These are phyloP conservation scores for Bungarus multicinctus DNA, from an alignment of 2,113 vertebrate genomes.

Conservation along the genomic window DNA sequence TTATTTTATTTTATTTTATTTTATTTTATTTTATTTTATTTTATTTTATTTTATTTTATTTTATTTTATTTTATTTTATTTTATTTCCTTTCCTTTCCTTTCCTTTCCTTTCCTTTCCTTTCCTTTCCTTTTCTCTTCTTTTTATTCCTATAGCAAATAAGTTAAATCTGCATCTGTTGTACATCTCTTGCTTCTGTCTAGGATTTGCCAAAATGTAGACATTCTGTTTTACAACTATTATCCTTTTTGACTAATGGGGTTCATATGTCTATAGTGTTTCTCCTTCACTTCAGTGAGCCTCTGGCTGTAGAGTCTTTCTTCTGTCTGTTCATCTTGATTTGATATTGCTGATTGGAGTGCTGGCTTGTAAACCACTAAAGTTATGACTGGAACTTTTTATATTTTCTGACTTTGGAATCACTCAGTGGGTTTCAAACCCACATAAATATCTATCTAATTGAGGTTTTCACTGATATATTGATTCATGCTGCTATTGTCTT, in stretches of 20 bases:
- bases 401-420: constrained; percentile 15
- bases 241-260: not conserved
- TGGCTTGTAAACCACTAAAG: constrained; percentile 22
- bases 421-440: not conserved
- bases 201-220: fast-evolving
- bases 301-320: not conserved
- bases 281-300: not conserved
- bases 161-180: constrained; percentile 5
- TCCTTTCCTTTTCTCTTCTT: not conserved
- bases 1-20: not conserved
- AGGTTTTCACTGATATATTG: constrained; percentile 4
- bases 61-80: too few species aligned
- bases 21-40: not conserved
- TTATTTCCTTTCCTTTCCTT: not conserved
- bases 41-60: not conserved
- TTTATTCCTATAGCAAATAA: not conserved
- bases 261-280: not conserved
- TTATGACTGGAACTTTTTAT: constrained; percentile 12
- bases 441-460: constrained; percentile 8
- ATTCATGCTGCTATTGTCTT: constrained; percentile 12
- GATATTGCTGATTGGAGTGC: constrained; percentile 9
- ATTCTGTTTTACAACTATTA: not conserved
- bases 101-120: not conserved
- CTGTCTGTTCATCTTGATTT: constrained; percentile 10
- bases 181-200: constrained; percentile 28